A percentile compares a stretch with the other conserved stretches of the same genome.
phyloP scores from a whole-genome alignment of 1,140 invertebrate genomes.

The Drosophila arizonae region DNA sequence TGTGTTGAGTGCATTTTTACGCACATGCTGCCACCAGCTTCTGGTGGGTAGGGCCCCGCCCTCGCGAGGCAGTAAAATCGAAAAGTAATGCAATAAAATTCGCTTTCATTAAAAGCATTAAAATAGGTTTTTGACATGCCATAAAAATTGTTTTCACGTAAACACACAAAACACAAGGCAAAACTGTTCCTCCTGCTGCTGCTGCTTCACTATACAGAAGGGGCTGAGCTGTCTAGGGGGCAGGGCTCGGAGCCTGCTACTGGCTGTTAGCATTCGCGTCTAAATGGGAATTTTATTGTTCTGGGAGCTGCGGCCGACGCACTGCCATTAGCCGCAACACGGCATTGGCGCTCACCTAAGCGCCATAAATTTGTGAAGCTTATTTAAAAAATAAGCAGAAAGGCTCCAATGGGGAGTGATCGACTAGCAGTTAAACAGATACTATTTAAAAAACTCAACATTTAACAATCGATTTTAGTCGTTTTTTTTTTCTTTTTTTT shows the following conservation, averaged over 20 bases:
- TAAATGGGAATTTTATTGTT: slow-evolving; percentile 80
- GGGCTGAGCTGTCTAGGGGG: neutral
- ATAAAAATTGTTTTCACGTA: slow-evolving; percentile 80
- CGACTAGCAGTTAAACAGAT: too few relatives aligned
- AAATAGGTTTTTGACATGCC: slow-evolving; percentile 81
- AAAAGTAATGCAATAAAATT: slow-evolving; percentile 81
- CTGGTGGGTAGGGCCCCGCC: neutral
- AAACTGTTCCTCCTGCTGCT: slow-evolving; percentile 69
- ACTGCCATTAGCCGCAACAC: slow-evolving; percentile 70
- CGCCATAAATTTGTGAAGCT: slow-evolving; percentile 46
- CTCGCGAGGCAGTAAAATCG: slow-evolving; percentile 66
- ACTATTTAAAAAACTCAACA: too few relatives aligned
- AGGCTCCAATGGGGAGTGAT: too few relatives aligned
- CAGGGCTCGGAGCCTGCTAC: slow-evolving; percentile 19
- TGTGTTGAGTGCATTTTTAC: slow-evolving; percentile 78
- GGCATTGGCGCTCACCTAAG: slow-evolving; percentile 64
- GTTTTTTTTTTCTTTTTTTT: too few relatives aligned
- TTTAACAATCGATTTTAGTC: too few relatives aligned
- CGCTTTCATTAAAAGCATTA: slow-evolving; percentile 81
- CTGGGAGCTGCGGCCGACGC: slow-evolving; percentile 71
- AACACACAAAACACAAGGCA: slow-evolving; percentile 49
- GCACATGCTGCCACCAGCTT: slow-evolving; percentile 26
- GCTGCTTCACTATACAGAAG: slow-evolving; percentile 52
- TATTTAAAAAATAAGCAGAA: too few relatives aligned
- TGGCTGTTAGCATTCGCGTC: slow-evolving; percentile 57